Evolutionary conservation across 2,113 vertebrate genomes (phyloP), one percentile per base, ranked within the genome.

Genomic region (Archocentrus centrarchus): DNA sequence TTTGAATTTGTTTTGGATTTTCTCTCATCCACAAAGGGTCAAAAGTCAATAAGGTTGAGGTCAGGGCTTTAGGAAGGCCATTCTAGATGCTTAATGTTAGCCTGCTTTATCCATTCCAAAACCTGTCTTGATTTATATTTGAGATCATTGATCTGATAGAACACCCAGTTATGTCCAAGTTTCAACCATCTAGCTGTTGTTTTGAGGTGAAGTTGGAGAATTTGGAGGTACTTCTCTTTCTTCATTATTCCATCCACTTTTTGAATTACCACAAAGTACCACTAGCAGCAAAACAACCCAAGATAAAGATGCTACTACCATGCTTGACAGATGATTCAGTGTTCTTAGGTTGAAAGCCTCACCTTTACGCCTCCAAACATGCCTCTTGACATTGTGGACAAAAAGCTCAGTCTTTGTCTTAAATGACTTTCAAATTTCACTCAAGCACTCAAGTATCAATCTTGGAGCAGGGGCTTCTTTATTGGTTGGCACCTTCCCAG

Each of bases 191-290:
- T 37, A 37, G 24, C 63, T 66, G 13, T 1, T 66, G n/a, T 24
- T 66, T 66, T 66, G 63, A 66, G 63, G 7, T 66, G n/a, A 66
- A 66, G 63, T 66, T 24, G 63, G 24, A 66, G 24, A 44, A 66
- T 66, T 66, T 44, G 63, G n/a, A 41, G n/a, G 37, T 66, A 66
- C 22, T 66, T 22, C 13, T 44, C 62, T 30, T 30, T 30, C 37
- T 41, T 41, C 10, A 11, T 41, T 41, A 11, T 44, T 41, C 62
- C n/a, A 66, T 44, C 62, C 11, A 64, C 37, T 64, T 64, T 41
- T 11, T 64, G n/a, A 11, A 64, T 37, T 64, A 64, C 62, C 13
- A 64, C 27, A 27, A 27, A 27, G 37, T 5, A 15, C n/a, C 62
- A 24, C 62, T 41, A n/a, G 9, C n/a, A 41, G 30, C 30, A 30